A percentile compares a stretch with the other conserved stretches of the same genome.
phyloP scores from a whole-genome alignment of 2,113 vertebrate genomes.

The Crotalus horridus region DNA sequence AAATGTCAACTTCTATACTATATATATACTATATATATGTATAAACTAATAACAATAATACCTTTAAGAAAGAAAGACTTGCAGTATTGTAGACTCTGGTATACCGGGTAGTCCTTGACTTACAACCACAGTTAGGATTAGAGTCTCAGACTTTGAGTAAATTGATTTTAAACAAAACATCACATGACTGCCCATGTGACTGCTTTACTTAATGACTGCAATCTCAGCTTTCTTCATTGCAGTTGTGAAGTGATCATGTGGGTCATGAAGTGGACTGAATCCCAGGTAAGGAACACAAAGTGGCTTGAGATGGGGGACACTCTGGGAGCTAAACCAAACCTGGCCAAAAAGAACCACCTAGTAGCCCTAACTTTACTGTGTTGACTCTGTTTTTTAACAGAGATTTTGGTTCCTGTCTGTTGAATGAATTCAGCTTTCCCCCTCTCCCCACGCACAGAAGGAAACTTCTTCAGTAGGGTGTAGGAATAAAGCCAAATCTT shows the following conservation, averaged over 20 bases:
- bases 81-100: neutral
- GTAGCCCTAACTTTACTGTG: neutral
- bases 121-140: neutral
- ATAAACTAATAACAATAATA: too few species aligned
- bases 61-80: neutral
- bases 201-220: neutral
- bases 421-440: neutral
- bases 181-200: neutral
- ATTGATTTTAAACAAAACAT: neutral
- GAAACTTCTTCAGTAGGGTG: neutral
- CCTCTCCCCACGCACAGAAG: neutral
- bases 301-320: neutral
- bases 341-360: neutral
- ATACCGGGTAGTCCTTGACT: neutral
- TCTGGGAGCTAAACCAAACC: too few species aligned
- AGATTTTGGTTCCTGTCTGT: neutral
- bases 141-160: neutral
- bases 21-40: too few species aligned
- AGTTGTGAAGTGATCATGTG: neutral
- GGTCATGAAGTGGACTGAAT: neutral
- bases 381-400: neutral
- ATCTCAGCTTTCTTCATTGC: neutral
- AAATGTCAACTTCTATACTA: neutral
- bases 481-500: neutral
- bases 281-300: neutral